Evolutionary conservation across 2,888 invertebrate species (phyloP).

Genomic region (Zele albiditarsus): DNA sequence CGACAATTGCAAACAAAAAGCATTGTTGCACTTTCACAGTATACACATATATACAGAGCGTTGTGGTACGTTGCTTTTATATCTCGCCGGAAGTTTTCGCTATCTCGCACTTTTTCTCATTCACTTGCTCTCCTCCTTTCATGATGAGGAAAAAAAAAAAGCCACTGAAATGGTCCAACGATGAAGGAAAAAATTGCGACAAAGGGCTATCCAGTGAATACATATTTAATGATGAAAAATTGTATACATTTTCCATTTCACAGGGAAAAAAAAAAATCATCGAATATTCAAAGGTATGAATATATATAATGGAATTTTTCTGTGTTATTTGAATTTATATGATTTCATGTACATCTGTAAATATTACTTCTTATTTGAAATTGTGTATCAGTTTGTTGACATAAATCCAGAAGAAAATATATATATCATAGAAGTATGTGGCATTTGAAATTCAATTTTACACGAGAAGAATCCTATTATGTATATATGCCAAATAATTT

Average conservation of each 20-base stretch:
- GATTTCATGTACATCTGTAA: not conserved
- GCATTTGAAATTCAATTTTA: not conserved
- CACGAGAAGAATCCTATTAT: not conserved
- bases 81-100: conserved; percentile 32
- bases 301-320: not conserved
- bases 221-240: not conserved
- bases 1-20: conserved; percentile 52
- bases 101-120: conserved; percentile 1
- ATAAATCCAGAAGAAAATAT: not conserved
- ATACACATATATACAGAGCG: not conserved
- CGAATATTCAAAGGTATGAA: not conserved
- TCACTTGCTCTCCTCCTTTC: not conserved
- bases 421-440: not conserved
- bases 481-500: not conserved
- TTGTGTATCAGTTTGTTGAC: not conserved
- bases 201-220: not conserved
- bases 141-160: not conserved
- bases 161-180: not conserved
- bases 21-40: conserved; percentile 48
- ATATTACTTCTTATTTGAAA: not conserved
- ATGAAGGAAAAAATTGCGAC: not conserved
- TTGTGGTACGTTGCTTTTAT: not conserved
- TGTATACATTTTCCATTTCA: not conserved
- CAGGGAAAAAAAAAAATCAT: not conserved
- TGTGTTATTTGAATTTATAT: not conserved